Evolutionary conservation across 2,888 invertebrate species (phyloP), one percentile per base, ranked within the genome.

Genomic region (Diadegma fenestrale): DNA sequence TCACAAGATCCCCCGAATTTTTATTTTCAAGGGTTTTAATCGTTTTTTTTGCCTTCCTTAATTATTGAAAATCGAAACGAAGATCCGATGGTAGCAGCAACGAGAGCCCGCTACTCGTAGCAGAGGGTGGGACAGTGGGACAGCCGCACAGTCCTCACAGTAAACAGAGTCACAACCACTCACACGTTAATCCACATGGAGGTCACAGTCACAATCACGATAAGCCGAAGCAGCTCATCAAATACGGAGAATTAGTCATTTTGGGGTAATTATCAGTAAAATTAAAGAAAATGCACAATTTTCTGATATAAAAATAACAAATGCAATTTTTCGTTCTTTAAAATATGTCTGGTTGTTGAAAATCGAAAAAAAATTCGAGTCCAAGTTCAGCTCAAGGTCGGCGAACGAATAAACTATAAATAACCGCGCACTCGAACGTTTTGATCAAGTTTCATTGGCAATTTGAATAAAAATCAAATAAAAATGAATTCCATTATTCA

Each of bases 241-340:
- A 98, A 95, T 98, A 98, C 95, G 98, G 98, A 91, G 98, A 98
- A 95, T 96, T 98, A 94, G 97, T 98, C 94, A 98, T 98, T 94
- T 96, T 98, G 94, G 98, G 99, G 97, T 98, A 94, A 96, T 58
- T 58, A 58, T 58, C n/a, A 12, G 1, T 2, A 26, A 4, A 22
- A 45, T 19, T 8, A 4, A 69, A 19, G 96, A 95, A 79, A n/a
- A n/a, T n/a, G n/a, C n/a, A 68, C 26, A 33, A 17, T 41, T 73
- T 19, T 37, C 4, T 19, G 8, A 33, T 33, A 30, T 26, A 61
- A 19, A 41, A 37, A 41, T n/a, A n/a, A n/a, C 8, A 0, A 6
- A 41, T 41, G n/a, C 22, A 22, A 26, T 4, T 58, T 58, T 26
- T 58, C 3, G 54, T 58, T 1, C 22, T 3, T 1, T 3, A 5